Conservation (phyloP, 2,113 vertebrate species). For the Gopherus evgoodei region DNA sequence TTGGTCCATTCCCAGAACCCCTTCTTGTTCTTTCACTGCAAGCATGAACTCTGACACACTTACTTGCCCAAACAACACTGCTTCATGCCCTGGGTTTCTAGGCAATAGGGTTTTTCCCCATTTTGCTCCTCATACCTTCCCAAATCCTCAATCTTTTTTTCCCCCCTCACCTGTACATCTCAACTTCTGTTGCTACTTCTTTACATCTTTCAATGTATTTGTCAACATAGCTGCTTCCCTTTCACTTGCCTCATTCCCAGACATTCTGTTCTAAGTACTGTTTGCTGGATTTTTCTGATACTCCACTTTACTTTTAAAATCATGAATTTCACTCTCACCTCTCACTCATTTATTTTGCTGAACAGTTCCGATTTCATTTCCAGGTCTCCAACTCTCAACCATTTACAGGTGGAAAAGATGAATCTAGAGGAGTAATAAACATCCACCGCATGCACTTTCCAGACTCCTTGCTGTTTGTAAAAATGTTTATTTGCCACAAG, state of each 20-base stretch:
- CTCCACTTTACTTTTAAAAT: not conserved
- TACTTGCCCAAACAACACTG: constrained; percentile 5
- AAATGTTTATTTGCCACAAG: constrained; percentile 43
- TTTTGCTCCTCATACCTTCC: not conserved
- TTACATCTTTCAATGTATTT: not conserved
- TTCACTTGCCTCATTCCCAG: not conserved
- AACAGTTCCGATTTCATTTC: constrained; percentile 40
- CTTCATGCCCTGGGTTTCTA: not conserved
- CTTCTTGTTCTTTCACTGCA: not conserved
- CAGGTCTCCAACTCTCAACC: not conserved
- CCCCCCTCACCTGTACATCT: not conserved
- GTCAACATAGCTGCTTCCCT: not conserved
- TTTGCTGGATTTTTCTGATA: not conserved
- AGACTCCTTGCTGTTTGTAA: constrained; percentile 13
- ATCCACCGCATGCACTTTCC: not conserved
- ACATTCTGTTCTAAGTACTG: not conserved
- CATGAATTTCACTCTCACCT: not conserved
- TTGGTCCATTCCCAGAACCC: not conserved
- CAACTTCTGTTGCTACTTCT: not conserved
- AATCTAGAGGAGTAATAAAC: constrained; percentile 31
- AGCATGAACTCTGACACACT: constrained; percentile 6
- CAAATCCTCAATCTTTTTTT: not conserved
- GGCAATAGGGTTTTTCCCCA: not conserved
- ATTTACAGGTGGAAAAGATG: constrained; percentile 13
- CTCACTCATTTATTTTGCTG: not conserved